A percentile compares a stretch with the other conserved stretches of the same genome.
phyloP scores from a whole-genome alignment of 2,888 invertebrate species.

The Trissolcus brochymenae region DNA sequence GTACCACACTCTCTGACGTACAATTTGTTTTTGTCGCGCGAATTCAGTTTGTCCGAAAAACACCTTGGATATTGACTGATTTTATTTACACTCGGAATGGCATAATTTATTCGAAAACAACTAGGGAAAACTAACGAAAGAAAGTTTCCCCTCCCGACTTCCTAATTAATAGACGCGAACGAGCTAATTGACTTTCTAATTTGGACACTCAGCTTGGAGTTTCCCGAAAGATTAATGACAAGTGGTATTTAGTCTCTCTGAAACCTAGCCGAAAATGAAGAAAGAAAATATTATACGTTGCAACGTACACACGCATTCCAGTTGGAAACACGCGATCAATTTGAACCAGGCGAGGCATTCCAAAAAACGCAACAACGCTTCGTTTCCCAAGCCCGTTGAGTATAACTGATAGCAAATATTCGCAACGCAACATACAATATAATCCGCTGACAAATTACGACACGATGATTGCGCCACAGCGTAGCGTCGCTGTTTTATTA shows the following conservation, averaged over 20 bases:
- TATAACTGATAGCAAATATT: constrained; percentile 27
- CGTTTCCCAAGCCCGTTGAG: constrained; percentile 9
- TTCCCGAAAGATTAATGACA: neutral
- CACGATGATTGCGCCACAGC: constrained; percentile 22
- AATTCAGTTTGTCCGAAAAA: too few species aligned
- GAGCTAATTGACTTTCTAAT: too few species aligned
- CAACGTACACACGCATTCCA: neutral
- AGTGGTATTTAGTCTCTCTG: neutral
- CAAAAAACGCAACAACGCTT: constrained; percentile 3
- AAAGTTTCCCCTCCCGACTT: neutral
- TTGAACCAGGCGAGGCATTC: neutral
- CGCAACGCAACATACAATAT: constrained; percentile 16
- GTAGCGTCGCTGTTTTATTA: constrained; percentile 13
- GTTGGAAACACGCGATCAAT: constrained; percentile 7
- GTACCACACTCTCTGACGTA: too few species aligned
- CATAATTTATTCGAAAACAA: too few species aligned
- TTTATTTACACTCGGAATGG: too few species aligned
- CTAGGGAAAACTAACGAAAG: too few species aligned
- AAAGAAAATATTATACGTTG: neutral
- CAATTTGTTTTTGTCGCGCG: too few species aligned
- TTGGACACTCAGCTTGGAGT: too few species aligned
- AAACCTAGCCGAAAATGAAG: neutral
- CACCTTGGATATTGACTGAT: too few species aligned
- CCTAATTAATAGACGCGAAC: too few species aligned
- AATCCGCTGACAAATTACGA: constrained; percentile 27